Evolutionary conservation across 2,888 invertebrate genomes (phyloP), one percentile per base, ranked within the genome.

Genomic region (Aricia artaxerxes): DNA sequence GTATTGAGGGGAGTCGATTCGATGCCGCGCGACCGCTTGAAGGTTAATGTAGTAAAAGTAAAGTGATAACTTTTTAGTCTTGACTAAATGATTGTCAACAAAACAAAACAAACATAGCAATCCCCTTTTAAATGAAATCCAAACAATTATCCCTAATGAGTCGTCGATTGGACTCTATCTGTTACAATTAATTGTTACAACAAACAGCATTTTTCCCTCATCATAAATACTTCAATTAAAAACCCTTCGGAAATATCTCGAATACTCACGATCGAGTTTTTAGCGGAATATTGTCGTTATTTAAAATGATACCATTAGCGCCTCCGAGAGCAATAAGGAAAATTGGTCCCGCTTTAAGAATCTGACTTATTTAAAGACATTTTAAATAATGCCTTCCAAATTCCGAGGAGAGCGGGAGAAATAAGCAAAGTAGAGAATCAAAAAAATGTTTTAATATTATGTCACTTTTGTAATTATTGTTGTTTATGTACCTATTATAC

Each of bases 251-350:
- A 64, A 64, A 64, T 31, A 7, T 31, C 64, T 64, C 11, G 64
- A 24, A 61, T 11, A 64, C 11, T n/a, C 31, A 75, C 53, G 35
- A 75, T 75, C 24, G 75, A 75, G 53, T 75, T 75, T 44, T 75
- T 75, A 75, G 24, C 31, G 13, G 40, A 69, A 73, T 73, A 6
- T 53, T 75, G 49, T 75, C 44, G 31, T 24, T 75, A 44, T 75
- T 53, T 53, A 49, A 9, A 75, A 75, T 9, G 73, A 64, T 64
- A 64, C 64, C 64, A 64, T 64, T 64, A 64, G 64, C 64, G 11
- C 31, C 64, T 64, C 64, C 3, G 64, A 64, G 11, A 64, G 64
- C 31, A 64, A 64, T 64, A 31, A 64, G 64, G 64, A 64, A 64
- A 64, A 64, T 64, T 64, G 64, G 64, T 64, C 11, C 31, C 9